Conservation (phyloP, 2,113 vertebrate species). For the Pitta sordida region DNA sequence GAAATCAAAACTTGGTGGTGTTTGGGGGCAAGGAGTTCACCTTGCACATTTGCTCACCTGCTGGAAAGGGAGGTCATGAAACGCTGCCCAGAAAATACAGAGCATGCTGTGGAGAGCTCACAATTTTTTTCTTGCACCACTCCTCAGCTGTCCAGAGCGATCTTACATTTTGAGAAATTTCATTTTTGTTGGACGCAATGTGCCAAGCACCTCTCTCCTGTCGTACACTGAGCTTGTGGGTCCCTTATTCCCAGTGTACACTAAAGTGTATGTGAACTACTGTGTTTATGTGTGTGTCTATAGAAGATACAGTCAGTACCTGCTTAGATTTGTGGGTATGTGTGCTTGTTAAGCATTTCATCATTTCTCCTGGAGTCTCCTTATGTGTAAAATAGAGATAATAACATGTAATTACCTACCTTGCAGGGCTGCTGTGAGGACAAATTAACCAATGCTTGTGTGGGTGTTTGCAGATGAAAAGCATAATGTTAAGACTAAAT, state of each 20-base stretch:
- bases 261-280: background rate
- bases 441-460: slow-evolving; percentile 61
- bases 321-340: background rate
- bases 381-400: slow-evolving; percentile 45
- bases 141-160: background rate
- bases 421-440: slow-evolving; percentile 56
- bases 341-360: slow-evolving; percentile 31
- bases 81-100: background rate
- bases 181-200: background rate
- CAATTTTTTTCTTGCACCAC: background rate
- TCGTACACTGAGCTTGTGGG: background rate
- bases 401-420: slow-evolving; percentile 57
- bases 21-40: background rate
- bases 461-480: slow-evolving; percentile 56
- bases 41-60: background rate
- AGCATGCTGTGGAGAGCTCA: background rate
- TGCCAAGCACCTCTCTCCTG: rapidly evolving
- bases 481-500: slow-evolving; percentile 50
- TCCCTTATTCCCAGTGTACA: background rate
- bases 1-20: background rate
- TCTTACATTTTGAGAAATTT: background rate
- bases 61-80: background rate
- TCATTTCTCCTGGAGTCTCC: slow-evolving; percentile 41
- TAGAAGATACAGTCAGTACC: background rate
- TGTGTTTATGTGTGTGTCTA: background rate